Base-by-base conservation (phyloP, 2,797 vertebrate genomes). In the Triplophysa bombifrons region DNA sequence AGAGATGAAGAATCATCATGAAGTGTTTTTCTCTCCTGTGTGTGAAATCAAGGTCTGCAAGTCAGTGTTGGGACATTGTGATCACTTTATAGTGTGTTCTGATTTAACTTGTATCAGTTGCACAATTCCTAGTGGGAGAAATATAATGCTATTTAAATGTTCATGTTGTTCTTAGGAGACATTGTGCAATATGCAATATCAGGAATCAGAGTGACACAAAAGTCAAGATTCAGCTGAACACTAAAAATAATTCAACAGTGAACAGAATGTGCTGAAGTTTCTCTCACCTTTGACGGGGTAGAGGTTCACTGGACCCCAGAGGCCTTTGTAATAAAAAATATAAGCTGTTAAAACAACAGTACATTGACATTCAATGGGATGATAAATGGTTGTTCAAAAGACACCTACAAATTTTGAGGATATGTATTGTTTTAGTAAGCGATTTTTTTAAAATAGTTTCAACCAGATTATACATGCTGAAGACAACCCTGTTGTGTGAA, bases 221-320 rank as follows among this genome's bases (percentile, higher is more conserved):
- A 30, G 51, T 72, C 60, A 48, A 56, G 41, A 72, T 60, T 66
- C 34, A 30, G 20, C 27, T 64, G 22, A 50, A 25, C 11, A 25
- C 14, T 69, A 78, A 65, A 58, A 83, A 71, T 82, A 78, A 64
- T 38, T 65, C 44, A 2, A 51, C 19, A 4, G 19, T 72, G 77
- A 80, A 79, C 60, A 56, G 44, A 76, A 74, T 80, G 72, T 82
- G 22, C 46, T 53, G 56, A 25, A 50, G 46, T 19, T 14, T 12
- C 50, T 64, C 0, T 19, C 67, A 41, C 70, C 41, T 85, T 76
- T 80, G 72, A 48, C 70, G 48, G 55, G 51, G 34, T 22, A 46
- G 27, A 74, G 72, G 82, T 81, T 86, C 69, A 85, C 25, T 71
- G 80, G 64, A 66, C 78, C 25, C 58, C 74, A n/a, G n/a, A 50